Base-by-base conservation (phyloP, 2,797 vertebrate genomes). In the Liparis tanakae region DNA sequence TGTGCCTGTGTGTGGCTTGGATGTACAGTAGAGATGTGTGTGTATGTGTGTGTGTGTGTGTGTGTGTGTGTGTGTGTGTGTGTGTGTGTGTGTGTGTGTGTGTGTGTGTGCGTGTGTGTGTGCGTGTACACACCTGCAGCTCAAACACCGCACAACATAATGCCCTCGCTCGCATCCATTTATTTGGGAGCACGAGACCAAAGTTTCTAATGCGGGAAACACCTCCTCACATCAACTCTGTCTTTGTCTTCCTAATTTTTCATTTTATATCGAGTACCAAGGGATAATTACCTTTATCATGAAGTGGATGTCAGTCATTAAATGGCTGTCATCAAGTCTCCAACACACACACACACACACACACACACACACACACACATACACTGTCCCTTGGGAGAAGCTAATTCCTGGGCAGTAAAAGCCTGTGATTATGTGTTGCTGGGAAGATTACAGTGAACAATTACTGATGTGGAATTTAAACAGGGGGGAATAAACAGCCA, bases 391-490 rank as follows among this genome's bases (percentile, higher is more conserved):
- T 62, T 66, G 72, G 64, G 84, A 89, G 76, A 39, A 75, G 85
- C 80, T 89, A 82, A 88, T 89, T 88, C 87, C 67, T 85, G 67
- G 70, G 54, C 37, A 66, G 87, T 80, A 87, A 89, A 91, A 89
- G 81, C 81, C 44, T 53, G 72, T 85, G 88, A 91, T 92, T 88
- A 91, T 85, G 84, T 66, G 84, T 85, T 81, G 65, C 75, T 72
- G 74, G 73, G 85, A 85, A 92, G 90, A 93, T 91, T 92, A 88
- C 75, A 86, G 82, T 87, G 72, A 92, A 87, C 67, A 78, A 87
- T 88, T 88, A 88, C 88, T 86, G 87, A 87, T 88, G 81, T 83
- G 74, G 76, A 87, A 70, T 87, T 81, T 81, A 80, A 89, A 81
- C 83, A 85, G 76, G 50, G 57, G 70, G 76, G 76, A 79, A 54